These are phyloP conservation scores for Lepetodrilus schrolli DNA, from an alignment of 2,888 invertebrate species.

Conservation along the genomic window DNA sequence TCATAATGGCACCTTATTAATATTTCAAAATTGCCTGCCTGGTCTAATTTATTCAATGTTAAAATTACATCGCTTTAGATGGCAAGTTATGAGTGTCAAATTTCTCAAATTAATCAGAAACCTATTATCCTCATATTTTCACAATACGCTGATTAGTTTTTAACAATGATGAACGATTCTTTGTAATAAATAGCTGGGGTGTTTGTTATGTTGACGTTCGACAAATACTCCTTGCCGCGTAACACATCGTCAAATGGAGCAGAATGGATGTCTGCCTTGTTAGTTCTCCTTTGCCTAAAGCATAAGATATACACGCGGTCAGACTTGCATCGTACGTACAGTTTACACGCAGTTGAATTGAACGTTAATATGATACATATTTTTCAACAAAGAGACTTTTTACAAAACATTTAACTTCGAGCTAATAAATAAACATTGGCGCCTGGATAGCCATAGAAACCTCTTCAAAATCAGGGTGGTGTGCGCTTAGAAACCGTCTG, in stretches of 20 bases:
- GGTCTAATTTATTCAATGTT: background rate
- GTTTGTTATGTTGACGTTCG: background rate
- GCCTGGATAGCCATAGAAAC: background rate
- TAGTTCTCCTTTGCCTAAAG: background rate
- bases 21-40: constrained; percentile 15
- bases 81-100: constrained; percentile 2
- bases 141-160: constrained; percentile 3
- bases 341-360: constrained; percentile 2
- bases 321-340: background rate
- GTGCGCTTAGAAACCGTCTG: background rate
- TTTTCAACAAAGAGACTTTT: constrained; percentile 3
- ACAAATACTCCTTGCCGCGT: constrained; percentile 5
- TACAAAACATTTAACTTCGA: constrained; percentile 18
- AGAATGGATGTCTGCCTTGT: background rate
- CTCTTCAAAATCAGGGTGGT: background rate
- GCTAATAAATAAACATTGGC: constrained; percentile 20
- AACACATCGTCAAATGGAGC: background rate
- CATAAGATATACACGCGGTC: no score
- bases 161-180: constrained; percentile 3
- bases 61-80: background rate
- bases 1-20: constrained; percentile 1
- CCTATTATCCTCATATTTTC: background rate
- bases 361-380: constrained; percentile 20
- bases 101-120: constrained; percentile 18
- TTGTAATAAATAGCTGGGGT: background rate